A percentile compares a stretch with the other conserved stretches of the same genome.
These are phyloP conservation scores for Hydrolagus colliei DNA, from an alignment of 2,797 vertebrate genomes.

Conservation along the genomic window DNA sequence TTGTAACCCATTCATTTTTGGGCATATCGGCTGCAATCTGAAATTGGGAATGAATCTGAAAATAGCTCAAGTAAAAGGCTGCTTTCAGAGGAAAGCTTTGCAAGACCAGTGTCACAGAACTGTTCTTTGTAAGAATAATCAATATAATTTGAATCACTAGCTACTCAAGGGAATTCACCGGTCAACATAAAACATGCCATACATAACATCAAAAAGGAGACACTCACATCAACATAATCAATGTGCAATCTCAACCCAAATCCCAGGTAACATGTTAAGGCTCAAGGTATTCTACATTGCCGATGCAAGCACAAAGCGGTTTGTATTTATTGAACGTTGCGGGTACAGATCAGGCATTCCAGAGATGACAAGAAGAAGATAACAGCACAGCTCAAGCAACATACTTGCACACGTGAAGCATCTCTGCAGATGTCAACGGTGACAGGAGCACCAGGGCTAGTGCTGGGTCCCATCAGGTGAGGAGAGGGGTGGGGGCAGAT, in stretches of 20 bases:
- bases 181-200: neutral
- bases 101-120: neutral
- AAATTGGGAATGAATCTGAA: neutral
- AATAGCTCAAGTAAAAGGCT: neutral
- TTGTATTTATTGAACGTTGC: neutral
- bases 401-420: constrained; percentile 29
- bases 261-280: too few relatives aligned
- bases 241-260: too few relatives aligned
- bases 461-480: neutral
- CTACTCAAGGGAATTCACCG: neutral
- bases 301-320: neutral
- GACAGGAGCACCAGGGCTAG: constrained; percentile 17
- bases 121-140: neutral
- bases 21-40: neutral
- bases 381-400: constrained; percentile 18
- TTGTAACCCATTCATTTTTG: neutral
- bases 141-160: neutral
- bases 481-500: neutral
- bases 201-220: neutral
- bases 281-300: too few relatives aligned
- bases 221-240: too few relatives aligned
- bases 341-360: neutral
- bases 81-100: neutral
- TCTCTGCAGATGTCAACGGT: constrained; percentile 21
- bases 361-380: neutral